phyloP scores from a whole-genome alignment of 2,797 vertebrate genomes.

The Acrossocheilus fasciatus region DNA sequence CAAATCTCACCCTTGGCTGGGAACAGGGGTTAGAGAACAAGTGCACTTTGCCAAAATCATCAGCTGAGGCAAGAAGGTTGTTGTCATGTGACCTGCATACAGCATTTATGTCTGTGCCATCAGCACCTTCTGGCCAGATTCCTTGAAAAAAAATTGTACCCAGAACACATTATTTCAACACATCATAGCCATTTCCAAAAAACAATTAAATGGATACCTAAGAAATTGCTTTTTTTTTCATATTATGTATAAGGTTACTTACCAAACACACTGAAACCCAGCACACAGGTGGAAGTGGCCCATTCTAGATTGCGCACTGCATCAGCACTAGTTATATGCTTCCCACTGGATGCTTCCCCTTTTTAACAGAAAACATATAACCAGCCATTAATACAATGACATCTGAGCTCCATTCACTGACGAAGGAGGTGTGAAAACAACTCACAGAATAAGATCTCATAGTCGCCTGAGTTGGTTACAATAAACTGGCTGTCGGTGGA shows the following conservation, averaged over 20 bases:
- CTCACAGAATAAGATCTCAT: conserved; percentile 93
- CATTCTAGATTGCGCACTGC: conserved; percentile 84
- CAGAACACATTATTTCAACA: background rate
- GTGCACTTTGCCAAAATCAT: conserved; percentile 94
- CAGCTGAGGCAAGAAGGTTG: conserved; percentile 85
- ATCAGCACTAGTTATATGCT: conserved; percentile 88
- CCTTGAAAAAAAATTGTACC: conserved; percentile 62
- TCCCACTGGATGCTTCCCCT: conserved; percentile 88
- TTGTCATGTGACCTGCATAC: conserved; percentile 85
- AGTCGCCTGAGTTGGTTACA: conserved; percentile 93
- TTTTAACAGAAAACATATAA: conserved; percentile 14
- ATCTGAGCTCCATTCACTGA: background rate
- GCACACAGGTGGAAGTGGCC: conserved; percentile 85
- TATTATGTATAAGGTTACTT: conserved; percentile 52
- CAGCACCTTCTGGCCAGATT: conserved; percentile 87
- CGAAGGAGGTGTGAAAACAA: conserved; percentile 23
- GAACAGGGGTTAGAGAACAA: conserved; percentile 88
- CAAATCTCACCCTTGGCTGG: conserved; percentile 85
- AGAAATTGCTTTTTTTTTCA: too few relatives aligned
- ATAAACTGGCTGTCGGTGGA: conserved; percentile 85
- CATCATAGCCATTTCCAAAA: background rate
- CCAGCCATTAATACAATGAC: background rate
- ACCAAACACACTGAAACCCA: conserved; percentile 88
- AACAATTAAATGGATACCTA: background rate
- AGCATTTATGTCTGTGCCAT: conserved; percentile 92